Evolutionary conservation across 2,113 vertebrate genomes (phyloP), one percentile per base, ranked within the genome.

Genomic region (Protobothrops flavoviridis): DNA sequence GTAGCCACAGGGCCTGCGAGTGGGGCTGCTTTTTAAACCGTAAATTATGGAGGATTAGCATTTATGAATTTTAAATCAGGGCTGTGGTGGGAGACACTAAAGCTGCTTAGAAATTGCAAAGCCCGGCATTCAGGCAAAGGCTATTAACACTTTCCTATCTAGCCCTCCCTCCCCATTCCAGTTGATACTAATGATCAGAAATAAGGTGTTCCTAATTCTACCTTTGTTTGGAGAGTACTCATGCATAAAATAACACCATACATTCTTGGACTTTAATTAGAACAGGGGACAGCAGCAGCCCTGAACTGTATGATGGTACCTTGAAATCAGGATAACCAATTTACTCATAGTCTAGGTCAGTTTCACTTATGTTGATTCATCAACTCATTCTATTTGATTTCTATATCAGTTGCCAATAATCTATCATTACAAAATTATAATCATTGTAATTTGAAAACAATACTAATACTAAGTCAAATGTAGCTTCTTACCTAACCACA

Each of bases 21-120:
- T 98, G 98, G 98, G 99, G 98, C 99, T 99, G 99, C 99, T 99
- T 99, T 99, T 99, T 99, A 99, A 99, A 99, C 99, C 99, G 99
- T 99, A 99, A 99, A 99, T 99, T 99, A 99, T 99, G 99, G 99
- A 99, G 99, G 99, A 99, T 99, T 99, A 99, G 99, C 99, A 99
- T 99, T 99, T 99, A 99, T 99, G 99, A 99, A 99, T 99, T 99
- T 99, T 99, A 99, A 99, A 99, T 99, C 98, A 99, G 99, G 99
- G 98, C 98, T 98, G 98, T 99, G 98, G 99, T 99, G 98, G 99
- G 98, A 99, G 99, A 99, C 98, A 98, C 98, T 99, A 99, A 99
- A 99, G 99, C 99, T 99, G 99, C 99, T 99, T 99, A 99, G 98
- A 97, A 98, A 98, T 98, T 98, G 98, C 98, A 99, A 98, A 99